A percentile compares a stretch with the other conserved stretches of the same genome.
phyloP scores from a whole-genome alignment of 2,888 invertebrate genomes.

The Ochropleura leucogaster region DNA sequence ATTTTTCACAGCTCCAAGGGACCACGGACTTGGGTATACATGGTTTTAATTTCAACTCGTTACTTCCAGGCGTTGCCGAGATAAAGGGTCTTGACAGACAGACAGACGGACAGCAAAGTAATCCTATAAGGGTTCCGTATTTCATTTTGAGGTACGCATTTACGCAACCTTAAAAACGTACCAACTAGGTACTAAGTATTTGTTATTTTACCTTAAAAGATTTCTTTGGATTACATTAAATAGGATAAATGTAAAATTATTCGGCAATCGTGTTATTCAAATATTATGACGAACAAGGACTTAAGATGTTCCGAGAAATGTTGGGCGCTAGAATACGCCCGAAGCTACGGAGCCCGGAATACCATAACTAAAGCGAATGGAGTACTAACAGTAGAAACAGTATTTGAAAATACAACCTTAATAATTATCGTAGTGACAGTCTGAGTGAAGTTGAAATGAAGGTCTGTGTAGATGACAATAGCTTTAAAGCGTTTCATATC shows the following conservation, averaged over 20 bases:
- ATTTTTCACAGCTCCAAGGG: too few species aligned
- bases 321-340: not conserved
- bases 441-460: not conserved
- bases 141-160: too few species aligned
- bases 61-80: too few species aligned
- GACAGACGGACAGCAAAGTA: too few species aligned
- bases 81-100: too few species aligned
- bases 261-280: constrained; percentile 24
- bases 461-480: not conserved
- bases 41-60: too few species aligned
- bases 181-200: not conserved
- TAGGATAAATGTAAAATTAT: constrained; percentile 14
- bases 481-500: not conserved
- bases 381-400: not conserved
- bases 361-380: constrained; percentile 8
- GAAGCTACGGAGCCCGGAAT: too few species aligned
- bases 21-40: too few species aligned
- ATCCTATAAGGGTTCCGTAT: too few species aligned
- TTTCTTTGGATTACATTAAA: constrained; percentile 30
- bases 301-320: constrained; percentile 20
- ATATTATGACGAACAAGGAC: constrained; percentile 27
- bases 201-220: not conserved
- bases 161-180: not conserved
- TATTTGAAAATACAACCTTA: not conserved
- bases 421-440: too few species aligned